Conservation (phyloP, 2,888 invertebrate genomes). For the Pedicia rivosa region DNA sequence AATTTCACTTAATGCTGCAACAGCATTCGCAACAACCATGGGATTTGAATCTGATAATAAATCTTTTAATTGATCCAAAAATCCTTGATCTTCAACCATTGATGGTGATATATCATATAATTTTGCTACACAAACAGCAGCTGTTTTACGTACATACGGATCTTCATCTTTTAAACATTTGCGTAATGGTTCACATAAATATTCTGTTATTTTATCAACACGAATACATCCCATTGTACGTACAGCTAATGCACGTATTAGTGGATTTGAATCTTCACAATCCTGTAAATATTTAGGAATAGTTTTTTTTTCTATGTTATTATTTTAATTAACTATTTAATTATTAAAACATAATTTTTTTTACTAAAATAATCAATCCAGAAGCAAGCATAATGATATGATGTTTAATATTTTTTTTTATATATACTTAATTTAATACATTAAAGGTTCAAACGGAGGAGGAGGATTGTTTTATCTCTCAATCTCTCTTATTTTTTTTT, state of each 20-base stretch:
- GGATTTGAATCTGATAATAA: slow-evolving; percentile 97
- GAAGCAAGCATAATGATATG: slow-evolving; percentile 5
- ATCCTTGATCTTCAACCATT: slow-evolving; percentile 64
- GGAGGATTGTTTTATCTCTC: no score
- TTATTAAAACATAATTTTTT: slow-evolving; percentile 6
- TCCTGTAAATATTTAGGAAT: slow-evolving; percentile 45
- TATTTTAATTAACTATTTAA: neutral
- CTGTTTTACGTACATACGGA: slow-evolving; percentile 96
- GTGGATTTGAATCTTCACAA: slow-evolving; percentile 98
- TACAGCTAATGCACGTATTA: slow-evolving; percentile 95
- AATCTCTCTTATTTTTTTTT: no score
- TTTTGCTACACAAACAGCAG: slow-evolving; percentile 98
- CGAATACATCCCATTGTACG: slow-evolving; percentile 99
- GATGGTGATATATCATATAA: slow-evolving; percentile 86
- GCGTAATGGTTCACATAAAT: slow-evolving; percentile 92
- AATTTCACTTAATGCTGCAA: slow-evolving; percentile 95
- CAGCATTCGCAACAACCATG: slow-evolving; percentile 99
- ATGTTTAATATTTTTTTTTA: no score
- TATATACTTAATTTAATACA: no score
- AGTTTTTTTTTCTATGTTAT: neutral
- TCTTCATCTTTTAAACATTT: slow-evolving; percentile 93
- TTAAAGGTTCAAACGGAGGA: no score
- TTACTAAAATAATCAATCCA: slow-evolving; percentile 4
- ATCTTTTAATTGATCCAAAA: slow-evolving; percentile 92
- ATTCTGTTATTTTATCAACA: slow-evolving; percentile 99